Evolutionary conservation across 2,888 invertebrate genomes (phyloP), one percentile per base, ranked within the genome.

Genomic region (Sycophila texana): DNA sequence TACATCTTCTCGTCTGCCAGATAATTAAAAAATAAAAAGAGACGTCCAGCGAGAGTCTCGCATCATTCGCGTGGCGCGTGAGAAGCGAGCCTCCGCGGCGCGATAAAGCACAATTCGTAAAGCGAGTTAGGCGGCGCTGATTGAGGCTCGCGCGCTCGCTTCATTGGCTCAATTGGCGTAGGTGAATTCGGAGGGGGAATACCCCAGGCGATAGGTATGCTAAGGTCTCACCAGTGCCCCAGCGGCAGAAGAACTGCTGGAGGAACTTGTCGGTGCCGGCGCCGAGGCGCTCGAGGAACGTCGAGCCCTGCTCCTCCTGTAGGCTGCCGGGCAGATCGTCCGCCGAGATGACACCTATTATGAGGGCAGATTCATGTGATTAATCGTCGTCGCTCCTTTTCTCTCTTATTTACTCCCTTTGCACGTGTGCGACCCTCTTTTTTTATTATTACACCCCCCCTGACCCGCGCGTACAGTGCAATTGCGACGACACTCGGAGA

Each of bases 261-360:
- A 97, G 90, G 83, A 92, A 92, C 30, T 93, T 93, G 89, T 96
- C 96, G 0, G 96, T 95, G 84, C 93, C 93, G 0, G 96, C 95
- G 0, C 97, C 96, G 47, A 96, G 91, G 82, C 93, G 93, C 91
- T 96, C 96, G 84, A 96, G 93, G 89, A 95, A 94, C 0, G 95
- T 94, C 14, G 94, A 94, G 49, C 66, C 60, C 20, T 81, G 67
- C 18, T 76, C 77, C 57, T 81, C 81, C 20, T 79, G 77, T 71
- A 92, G 91, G 47, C 90, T 91, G 1, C 90, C 91, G 16, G 90
- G 88, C 74, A 89, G 83, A 66, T 90, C 90, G 60, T 89, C 90
- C 13, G 86, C 85, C 58, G 90, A 90, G 83, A 87, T 87, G 20
- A 89, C 88, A 85, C 89, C 90, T 90, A 80, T 18, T 5, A 18